A percentile compares a stretch with the other conserved stretches of the same genome.
phyloP scores from a whole-genome alignment of 2,888 invertebrate genomes.

The Leptura quadrifasciata region DNA sequence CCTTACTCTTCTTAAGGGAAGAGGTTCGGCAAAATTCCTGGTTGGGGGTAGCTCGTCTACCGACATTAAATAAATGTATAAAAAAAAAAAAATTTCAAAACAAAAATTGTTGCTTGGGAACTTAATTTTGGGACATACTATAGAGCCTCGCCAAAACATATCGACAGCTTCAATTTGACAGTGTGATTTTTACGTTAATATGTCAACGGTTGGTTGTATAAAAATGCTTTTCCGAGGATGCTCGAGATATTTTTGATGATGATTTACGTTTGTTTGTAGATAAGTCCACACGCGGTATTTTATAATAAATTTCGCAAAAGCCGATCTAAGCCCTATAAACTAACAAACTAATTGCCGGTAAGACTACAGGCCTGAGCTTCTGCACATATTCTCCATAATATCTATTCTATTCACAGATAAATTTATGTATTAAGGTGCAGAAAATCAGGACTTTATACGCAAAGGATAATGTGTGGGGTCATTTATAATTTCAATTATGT shows the following conservation, averaged over 20 bases:
- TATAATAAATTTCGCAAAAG: slow-evolving; percentile 25
- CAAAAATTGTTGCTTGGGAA: too few relatives aligned
- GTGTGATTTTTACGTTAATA: neutral
- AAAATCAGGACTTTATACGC: slow-evolving; percentile 36
- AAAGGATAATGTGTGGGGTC: slow-evolving; percentile 49
- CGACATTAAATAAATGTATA: too few relatives aligned
- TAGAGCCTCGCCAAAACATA: too few relatives aligned
- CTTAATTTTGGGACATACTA: too few relatives aligned
- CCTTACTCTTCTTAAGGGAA: too few relatives aligned
- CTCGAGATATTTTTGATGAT: neutral
- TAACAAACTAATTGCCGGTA: slow-evolving; percentile 24
- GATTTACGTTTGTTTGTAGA: neutral
- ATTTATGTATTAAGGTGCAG: slow-evolving; percentile 41
- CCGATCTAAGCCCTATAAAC: slow-evolving; percentile 34
- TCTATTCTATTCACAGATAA: slow-evolving; percentile 31
- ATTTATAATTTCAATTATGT: slow-evolving; percentile 66
- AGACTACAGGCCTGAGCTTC: slow-evolving; percentile 10
- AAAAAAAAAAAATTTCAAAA: too few relatives aligned
- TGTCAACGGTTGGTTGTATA: neutral
- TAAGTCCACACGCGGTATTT: neutral
- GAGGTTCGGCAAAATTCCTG: too few relatives aligned
- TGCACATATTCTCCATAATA: slow-evolving; percentile 27
- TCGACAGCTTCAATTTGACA: neutral
- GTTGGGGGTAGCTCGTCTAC: too few relatives aligned
- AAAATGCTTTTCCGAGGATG: neutral